Base-by-base conservation (phyloP, 2,888 invertebrate species). In the Pachliopta kotzebuea region DNA sequence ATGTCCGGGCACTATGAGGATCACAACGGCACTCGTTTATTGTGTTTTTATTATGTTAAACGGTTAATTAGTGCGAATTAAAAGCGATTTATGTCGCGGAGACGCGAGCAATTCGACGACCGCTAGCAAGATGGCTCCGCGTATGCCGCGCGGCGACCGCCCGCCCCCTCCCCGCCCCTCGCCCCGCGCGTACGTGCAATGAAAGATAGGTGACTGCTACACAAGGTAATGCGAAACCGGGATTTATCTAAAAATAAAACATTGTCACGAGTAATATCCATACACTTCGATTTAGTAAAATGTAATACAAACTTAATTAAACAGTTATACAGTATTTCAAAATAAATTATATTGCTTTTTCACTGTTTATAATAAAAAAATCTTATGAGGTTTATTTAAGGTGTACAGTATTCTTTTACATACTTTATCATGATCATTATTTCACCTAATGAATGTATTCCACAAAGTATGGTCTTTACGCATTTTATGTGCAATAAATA, bases 71-170 rank as follows among this genome's bases (percentile, higher is more conserved):
- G 85, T 86, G 85, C 84, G 85, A 86, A 88, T 90, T 88, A 85
- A 80, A 77, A 79, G 79, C 83, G 84, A 85, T 86, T 86, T 85
- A 78, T 81, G 81, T 78, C 76, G 79, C 79, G 79, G 88, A 89
- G 90, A 89, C 87, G 88, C 90, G 88, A 83, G 81, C 90, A 81
- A 82, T 84, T 81, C 87, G 85, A 84, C 90, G 88, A 83, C 83
- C 88, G 85, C 85, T 83, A 74, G 88, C 90, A 91, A 90, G 90
- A 91, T 90, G 90, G 90, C 90, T 88, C 85, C 80, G 76, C 75
- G 73, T 75, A 76, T 75, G 75, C 78, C 88, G 86, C 85, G 83
- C 84, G 81, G 75, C 75, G 79, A 76, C 78, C 76, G 72, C 62
- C 86, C 83, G 85, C 86, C 83, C 88, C 79, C 87, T 77, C 84